Evolutionary conservation across 2,888 invertebrate genomes (phyloP).

Genomic region (Mythimna impura): DNA sequence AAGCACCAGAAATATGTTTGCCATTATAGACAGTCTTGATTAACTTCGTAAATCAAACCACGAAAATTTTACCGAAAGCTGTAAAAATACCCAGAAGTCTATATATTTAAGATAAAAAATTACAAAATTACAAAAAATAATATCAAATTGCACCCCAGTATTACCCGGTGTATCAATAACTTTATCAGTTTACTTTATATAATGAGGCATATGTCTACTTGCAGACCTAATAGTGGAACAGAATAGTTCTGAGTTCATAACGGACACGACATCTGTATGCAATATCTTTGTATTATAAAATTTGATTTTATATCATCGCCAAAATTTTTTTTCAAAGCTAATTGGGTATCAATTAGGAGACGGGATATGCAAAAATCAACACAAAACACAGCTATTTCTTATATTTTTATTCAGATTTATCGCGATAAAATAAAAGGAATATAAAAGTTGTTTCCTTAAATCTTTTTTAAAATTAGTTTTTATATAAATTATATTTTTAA

Average conservation of each 20-base stretch:
- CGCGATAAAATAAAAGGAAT: too few species aligned
- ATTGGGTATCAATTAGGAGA: background rate
- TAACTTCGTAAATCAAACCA: background rate
- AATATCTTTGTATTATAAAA: background rate
- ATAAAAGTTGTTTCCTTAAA: too few species aligned
- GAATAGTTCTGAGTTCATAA: conserved; percentile 19
- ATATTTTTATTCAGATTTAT: too few species aligned
- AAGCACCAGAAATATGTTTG: background rate
- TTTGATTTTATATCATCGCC: background rate
- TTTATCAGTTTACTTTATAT: conserved; percentile 34
- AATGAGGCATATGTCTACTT: conserved; percentile 32
- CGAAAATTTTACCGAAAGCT: background rate
- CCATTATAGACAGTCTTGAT: background rate
- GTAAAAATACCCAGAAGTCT: background rate
- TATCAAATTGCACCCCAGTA: background rate
- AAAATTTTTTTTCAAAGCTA: background rate
- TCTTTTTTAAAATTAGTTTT: too few species aligned
- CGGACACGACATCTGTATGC: conserved; percentile 31
- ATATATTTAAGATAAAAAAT: background rate
- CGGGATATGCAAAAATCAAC: too few species aligned
- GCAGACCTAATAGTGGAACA: conserved; percentile 15
- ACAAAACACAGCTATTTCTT: too few species aligned
- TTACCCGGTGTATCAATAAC: conserved; percentile 29
- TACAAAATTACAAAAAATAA: background rate
- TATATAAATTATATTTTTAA: too few species aligned